phyloP scores from a whole-genome alignment of 2,797 vertebrate species.

The Lindbergichthys nudifrons region DNA sequence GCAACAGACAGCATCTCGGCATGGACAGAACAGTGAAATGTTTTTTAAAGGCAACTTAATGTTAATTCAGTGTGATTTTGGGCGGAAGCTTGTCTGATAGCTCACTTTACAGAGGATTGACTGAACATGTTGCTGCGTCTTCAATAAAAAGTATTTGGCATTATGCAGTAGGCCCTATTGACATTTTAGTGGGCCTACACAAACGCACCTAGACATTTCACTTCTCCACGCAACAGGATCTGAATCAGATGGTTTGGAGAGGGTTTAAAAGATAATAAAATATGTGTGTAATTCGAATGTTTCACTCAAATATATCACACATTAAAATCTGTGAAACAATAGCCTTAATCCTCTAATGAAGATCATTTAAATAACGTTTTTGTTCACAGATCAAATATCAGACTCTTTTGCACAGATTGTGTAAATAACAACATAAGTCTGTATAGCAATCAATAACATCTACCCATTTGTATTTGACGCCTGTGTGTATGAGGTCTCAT shows the following conservation, averaged over 20 bases:
- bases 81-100: neutral
- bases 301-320: no score
- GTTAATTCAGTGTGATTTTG: neutral
- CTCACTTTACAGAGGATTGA: neutral
- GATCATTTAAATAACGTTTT: neutral
- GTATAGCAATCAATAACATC: neutral
- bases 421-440: no score
- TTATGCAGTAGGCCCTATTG: neutral
- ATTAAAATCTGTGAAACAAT: no score
- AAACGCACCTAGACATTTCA: neutral
- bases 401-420: neutral
- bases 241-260: neutral
- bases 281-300: no score
- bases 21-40: neutral
- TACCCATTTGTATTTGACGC: neutral
- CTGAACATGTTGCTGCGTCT: neutral
- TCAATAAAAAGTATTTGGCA: neutral
- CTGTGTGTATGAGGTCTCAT: neutral
- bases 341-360: neutral
- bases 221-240: neutral
- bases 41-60: neutral
- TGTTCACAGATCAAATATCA: neutral
- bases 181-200: neutral
- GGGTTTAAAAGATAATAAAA: no score
- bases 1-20: slow-evolving; percentile 1